These are phyloP conservation scores for Spheniscus mendiculus DNA, from an alignment of 2,113 vertebrate species.

Conservation along the genomic window DNA sequence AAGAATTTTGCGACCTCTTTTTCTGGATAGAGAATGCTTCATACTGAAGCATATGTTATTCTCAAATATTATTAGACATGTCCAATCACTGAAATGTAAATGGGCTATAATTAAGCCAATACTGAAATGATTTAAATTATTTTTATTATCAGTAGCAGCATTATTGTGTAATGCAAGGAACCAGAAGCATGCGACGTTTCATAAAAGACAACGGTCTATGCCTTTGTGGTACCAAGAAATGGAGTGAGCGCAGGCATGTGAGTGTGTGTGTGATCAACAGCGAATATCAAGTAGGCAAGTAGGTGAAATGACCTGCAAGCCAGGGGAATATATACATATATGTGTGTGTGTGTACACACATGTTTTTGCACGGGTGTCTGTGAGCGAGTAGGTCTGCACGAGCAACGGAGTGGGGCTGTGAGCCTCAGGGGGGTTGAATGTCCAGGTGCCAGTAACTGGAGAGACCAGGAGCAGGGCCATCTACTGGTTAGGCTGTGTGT, in stretches of 20 bases:
- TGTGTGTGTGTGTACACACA: accelerated
- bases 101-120: background rate
- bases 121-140: background rate
- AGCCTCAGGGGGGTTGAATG: accelerated
- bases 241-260: accelerated
- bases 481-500: background rate
- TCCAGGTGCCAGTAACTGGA: background rate
- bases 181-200: background rate
- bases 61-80: background rate
- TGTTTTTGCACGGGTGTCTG: background rate
- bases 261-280: background rate
- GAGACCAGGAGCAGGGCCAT: background rate
- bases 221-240: background rate
- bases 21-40: background rate
- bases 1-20: background rate
- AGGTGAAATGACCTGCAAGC: background rate
- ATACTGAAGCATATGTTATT: background rate
- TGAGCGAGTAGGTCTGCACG: background rate
- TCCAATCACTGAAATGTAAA: background rate
- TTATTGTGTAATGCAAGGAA: background rate
- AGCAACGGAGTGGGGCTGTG: background rate
- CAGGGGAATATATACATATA: too few relatives aligned
- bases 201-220: background rate
- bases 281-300: background rate
- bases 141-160: background rate